These are phyloP conservation scores for Ascidia mentula DNA, from an alignment of 23 tunicate genomes.

Conservation along the genomic window DNA sequence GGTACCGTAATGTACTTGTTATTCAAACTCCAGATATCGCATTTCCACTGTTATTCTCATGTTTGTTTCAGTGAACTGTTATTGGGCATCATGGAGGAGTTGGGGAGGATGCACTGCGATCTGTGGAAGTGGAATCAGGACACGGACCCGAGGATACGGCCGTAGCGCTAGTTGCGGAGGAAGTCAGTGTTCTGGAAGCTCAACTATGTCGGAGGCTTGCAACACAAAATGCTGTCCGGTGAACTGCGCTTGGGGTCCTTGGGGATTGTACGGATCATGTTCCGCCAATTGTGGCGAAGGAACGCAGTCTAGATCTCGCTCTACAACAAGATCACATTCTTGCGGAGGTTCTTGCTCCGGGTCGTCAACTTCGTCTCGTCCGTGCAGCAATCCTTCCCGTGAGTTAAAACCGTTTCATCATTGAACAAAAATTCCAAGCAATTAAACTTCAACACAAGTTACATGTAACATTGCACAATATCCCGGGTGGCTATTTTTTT, in stretches of 20 bases:
- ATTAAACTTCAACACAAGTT: too few relatives aligned
- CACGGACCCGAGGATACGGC: conserved; percentile 18
- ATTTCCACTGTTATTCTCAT: too few relatives aligned
- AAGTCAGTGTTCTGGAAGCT: conserved; percentile 5
- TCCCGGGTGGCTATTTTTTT: too few relatives aligned
- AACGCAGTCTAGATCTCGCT: conserved; percentile 25
- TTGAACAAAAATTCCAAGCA: too few relatives aligned
- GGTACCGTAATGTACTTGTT: too few relatives aligned
- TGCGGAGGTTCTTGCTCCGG: conserved; percentile 50
- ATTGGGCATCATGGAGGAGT: too few relatives aligned
- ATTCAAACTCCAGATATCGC: too few relatives aligned
- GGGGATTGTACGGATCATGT: conserved; percentile 38
- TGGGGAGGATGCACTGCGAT: conserved; percentile 25
- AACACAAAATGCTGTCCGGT: conserved; percentile 48
- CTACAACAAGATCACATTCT: not conserved
- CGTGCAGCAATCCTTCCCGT: conserved; percentile 25
- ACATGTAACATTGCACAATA: too few relatives aligned
- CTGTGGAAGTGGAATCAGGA: conserved; percentile 46
- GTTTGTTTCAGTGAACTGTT: too few relatives aligned
- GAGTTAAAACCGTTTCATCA: too few relatives aligned
- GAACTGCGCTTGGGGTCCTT: conserved; percentile 38
- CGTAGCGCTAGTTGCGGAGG: conserved; percentile 31
- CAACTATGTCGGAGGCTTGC: conserved; percentile 16
- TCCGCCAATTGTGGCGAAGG: conserved; percentile 33
- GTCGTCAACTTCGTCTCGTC: conserved; percentile 11